Evolutionary conservation across 2,113 vertebrate species (phyloP), one percentile per base, ranked within the genome.

Genomic region (Rhadina sibilatrix): DNA sequence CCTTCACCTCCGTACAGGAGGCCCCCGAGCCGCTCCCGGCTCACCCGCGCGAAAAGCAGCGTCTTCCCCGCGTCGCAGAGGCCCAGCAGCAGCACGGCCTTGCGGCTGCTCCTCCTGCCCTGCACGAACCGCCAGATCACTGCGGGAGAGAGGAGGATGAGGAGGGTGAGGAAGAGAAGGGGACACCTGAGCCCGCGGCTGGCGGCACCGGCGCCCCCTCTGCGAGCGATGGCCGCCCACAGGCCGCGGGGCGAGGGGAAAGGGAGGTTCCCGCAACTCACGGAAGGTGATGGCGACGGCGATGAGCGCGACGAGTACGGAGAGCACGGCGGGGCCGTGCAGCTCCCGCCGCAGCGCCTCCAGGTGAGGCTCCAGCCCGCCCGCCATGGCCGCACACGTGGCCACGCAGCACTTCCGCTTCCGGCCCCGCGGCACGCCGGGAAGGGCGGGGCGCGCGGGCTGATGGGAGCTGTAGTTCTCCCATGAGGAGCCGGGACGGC

Each of bases 31-130:
- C 33, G 7, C 3, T 44, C n/a, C 35, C 25, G 30, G 68, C 91
- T 97, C 97, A 98, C 98, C 97, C 98, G 93, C 9, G 96, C 97
- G 84, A 98, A 98, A 1, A 98, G 96, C 64, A 98, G 77, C 15
- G 98, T 98, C 79, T 98, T 98, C 38, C 98, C 98, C 6, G 98
- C 97, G 42, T 98, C 98, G 84, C 98, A 98, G 35, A 98, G 96
- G 11, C 98, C 98, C 81, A 98, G 94, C 44, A 98, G 88, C 72
- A 98, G 96, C 54, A 98, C 97, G 4, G 98, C 98, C 88, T 91
- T 97, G 37, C 98, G 96, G 80, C 96, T 94, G 91, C 97, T 97
- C 87, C 95, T 96, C 70, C 97, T 87, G 90, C 97, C 93, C 69
- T 97, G 96, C 46, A 98, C 88, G 25, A 98, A 54, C 38, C 97